Percentiles rank a stretch among this genome's conserved stretches.
These are phyloP conservation scores for Chironomus striatipennis DNA, from an alignment of 1,140 invertebrate species.

Conservation along the genomic window DNA sequence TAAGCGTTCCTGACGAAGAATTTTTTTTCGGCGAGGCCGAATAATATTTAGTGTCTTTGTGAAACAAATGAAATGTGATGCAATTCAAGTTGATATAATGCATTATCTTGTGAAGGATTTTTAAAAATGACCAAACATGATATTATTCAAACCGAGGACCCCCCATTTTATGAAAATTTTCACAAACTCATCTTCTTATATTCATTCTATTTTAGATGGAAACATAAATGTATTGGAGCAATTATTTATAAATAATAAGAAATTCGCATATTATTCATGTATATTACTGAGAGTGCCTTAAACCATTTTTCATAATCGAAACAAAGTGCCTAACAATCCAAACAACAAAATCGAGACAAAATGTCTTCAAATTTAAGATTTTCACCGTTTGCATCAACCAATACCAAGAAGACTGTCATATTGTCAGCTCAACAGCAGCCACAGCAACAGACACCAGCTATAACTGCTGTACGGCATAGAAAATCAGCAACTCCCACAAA, in stretches of 20 bases:
- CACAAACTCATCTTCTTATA: too few relatives aligned
- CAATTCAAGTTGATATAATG: too few relatives aligned
- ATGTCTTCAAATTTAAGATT: slow-evolving; percentile 21
- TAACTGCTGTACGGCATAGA: background rate
- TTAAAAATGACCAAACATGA: too few relatives aligned
- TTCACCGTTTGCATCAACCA: background rate
- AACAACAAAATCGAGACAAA: slow-evolving; percentile 16
- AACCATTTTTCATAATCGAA: background rate
- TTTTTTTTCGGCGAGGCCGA: too few relatives aligned
- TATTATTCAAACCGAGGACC: too few relatives aligned
- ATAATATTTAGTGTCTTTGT: too few relatives aligned
- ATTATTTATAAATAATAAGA: background rate
- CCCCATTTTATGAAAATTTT: too few relatives aligned
- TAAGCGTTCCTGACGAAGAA: too few relatives aligned
- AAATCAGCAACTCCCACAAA: slow-evolving; percentile 16
- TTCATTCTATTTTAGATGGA: slow-evolving; percentile 17
- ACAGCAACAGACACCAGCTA: background rate
- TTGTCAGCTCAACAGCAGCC: slow-evolving; percentile 4
- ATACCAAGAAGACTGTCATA: background rate
- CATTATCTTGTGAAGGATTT: too few relatives aligned
- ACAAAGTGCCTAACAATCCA: background rate
- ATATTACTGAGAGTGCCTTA: slow-evolving; percentile 6
- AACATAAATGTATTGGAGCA: slow-evolving; percentile 21
- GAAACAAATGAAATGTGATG: too few relatives aligned
- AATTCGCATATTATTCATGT: background rate